Conservation (phyloP, 2,888 invertebrate species). For the Allygus modestus region DNA sequence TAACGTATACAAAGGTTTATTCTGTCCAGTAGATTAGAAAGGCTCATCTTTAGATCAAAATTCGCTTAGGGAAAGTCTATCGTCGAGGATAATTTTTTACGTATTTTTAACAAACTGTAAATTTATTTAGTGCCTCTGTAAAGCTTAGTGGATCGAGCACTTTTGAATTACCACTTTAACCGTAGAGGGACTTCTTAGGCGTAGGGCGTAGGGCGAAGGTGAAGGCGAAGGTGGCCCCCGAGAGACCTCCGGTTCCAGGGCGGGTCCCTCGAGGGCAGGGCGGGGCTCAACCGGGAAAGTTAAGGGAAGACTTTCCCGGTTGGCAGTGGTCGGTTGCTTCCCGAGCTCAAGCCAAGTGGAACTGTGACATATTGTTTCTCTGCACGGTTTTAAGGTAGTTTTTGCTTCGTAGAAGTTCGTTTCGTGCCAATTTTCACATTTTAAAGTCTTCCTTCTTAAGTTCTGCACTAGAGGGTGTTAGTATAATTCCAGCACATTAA, state of each 20-base stretch:
- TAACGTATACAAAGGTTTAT: constrained; percentile 48
- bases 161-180: constrained; percentile 35
- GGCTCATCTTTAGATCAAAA: constrained; percentile 59
- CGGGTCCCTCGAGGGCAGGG: constrained; percentile 61
- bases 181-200: constrained; percentile 51
- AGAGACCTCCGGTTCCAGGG: constrained; percentile 65
- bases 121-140: constrained; percentile 56
- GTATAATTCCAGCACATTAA: constrained; percentile 32
- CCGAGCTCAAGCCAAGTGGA: constrained; percentile 44
- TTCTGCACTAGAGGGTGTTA: constrained; percentile 41
- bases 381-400: constrained; percentile 60
- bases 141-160: constrained; percentile 49
- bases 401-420: constrained; percentile 57
- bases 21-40: constrained; percentile 54
- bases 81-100: constrained; percentile 53
- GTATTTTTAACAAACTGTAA: constrained; percentile 58
- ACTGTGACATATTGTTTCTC: constrained; percentile 28
- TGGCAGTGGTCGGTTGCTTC: constrained; percentile 63
- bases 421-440: constrained; percentile 57
- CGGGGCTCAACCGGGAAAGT: constrained; percentile 67
- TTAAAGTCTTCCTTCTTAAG: constrained; percentile 62
- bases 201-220: constrained; percentile 67
- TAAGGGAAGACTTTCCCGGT: constrained; percentile 69
- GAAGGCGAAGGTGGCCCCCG: constrained; percentile 47
- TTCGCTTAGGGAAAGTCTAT: constrained; percentile 54